Percentiles rank a stretch among this genome's conserved stretches.
These are phyloP conservation scores for Charina bottae DNA, from an alignment of 2,113 vertebrate species.

Conservation along the genomic window DNA sequence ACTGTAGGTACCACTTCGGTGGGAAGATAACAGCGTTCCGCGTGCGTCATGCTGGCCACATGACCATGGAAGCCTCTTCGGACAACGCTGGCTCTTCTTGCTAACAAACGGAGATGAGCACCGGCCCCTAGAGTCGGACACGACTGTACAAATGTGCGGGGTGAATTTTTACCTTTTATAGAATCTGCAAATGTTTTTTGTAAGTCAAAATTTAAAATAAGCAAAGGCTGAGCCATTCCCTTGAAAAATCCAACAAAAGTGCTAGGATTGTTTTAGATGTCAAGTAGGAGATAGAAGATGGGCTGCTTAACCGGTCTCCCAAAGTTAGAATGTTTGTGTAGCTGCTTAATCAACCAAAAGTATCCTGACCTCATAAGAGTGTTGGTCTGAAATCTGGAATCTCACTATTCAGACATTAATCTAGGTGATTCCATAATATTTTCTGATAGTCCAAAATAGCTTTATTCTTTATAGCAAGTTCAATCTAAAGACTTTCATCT, in stretches of 20 bases:
- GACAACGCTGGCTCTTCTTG: too few species aligned
- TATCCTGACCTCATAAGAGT: not conserved
- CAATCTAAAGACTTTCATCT: not conserved
- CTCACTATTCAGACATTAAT: not conserved
- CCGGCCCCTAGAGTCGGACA: too few species aligned
- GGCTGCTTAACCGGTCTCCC: not conserved
- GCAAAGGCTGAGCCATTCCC: not conserved
- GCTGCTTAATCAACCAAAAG: not conserved
- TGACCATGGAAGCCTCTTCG: too few species aligned
- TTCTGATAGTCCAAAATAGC: not conserved
- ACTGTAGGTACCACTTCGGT: too few species aligned
- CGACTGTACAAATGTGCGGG: too few species aligned
- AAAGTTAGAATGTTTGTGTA: not conserved
- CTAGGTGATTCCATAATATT: not conserved
- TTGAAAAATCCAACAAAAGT: not conserved
- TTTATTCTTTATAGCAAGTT: not conserved
- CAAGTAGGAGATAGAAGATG: not conserved
- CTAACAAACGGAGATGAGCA: too few species aligned
- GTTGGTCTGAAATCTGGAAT: not conserved
- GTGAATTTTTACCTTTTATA: too few species aligned
- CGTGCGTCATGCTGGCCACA: too few species aligned
- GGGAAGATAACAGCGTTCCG: too few species aligned
- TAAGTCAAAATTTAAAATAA: not conserved
- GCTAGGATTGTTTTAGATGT: not conserved
- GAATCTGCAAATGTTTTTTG: not conserved